Conservation (phyloP, 2,888 invertebrate genomes). For the Hemicrepidius hirtus region DNA sequence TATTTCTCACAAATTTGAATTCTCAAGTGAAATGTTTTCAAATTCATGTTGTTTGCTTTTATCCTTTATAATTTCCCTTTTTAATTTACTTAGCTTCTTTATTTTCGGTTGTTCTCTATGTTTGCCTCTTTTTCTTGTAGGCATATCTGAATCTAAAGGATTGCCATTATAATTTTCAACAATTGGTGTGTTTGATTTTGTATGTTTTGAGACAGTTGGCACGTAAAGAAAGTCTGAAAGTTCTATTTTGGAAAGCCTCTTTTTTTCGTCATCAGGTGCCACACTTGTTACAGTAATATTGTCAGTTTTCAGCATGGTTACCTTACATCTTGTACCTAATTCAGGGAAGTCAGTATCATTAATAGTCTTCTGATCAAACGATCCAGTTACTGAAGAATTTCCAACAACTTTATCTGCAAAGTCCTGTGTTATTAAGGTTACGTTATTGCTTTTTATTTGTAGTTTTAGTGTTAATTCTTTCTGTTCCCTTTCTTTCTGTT, state of each 20-base stretch:
- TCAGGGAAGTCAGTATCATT: background rate
- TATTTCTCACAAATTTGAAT: background rate
- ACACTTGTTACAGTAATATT: background rate
- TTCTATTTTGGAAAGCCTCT: slow-evolving; percentile 11
- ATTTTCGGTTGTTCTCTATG: slow-evolving; percentile 56
- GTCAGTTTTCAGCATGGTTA: background rate
- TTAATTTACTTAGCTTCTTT: slow-evolving; percentile 56
- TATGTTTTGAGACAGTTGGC: slow-evolving; percentile 1
- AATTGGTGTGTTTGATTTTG: background rate
- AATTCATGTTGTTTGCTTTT: slow-evolving; percentile 11
- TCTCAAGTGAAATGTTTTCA: background rate
- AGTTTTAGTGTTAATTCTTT: slow-evolving; percentile 48
- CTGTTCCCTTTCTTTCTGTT: slow-evolving; percentile 46
- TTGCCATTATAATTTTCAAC: slow-evolving; percentile 53
- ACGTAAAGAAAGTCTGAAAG: slow-evolving; percentile 29
- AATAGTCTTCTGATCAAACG: background rate
- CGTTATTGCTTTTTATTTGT: slow-evolving; percentile 47
- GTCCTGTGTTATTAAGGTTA: slow-evolving; percentile 55
- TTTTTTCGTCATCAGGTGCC: slow-evolving; percentile 8
- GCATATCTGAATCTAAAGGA: slow-evolving; percentile 59
- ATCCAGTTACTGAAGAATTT: background rate
- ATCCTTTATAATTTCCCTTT: slow-evolving; percentile 54
- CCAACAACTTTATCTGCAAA: slow-evolving; percentile 44
- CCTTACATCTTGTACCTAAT: background rate
- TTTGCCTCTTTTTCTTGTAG: slow-evolving; percentile 59